A percentile compares a stretch with the other conserved stretches of the same genome.
Evolutionary conservation across 2,888 invertebrate species (phyloP).

Genomic region (Lydus trimaculatus): DNA sequence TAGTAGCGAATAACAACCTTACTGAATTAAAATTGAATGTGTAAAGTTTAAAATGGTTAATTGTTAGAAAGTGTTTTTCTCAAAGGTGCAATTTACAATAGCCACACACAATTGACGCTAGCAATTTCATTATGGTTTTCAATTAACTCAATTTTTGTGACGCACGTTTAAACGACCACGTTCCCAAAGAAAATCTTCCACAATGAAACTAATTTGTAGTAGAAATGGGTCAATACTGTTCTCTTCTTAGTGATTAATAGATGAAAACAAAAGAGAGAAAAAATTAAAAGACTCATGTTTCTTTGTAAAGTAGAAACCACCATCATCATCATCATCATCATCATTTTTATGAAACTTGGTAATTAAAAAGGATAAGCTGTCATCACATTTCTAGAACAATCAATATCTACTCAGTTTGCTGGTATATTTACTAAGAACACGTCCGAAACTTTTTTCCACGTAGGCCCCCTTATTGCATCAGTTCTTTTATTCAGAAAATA

Average conservation of each 20-base stretch:
- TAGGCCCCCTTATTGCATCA: not conserved
- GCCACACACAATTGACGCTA: conserved; percentile 32
- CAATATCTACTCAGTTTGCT: not conserved
- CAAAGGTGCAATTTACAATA: conserved; percentile 13
- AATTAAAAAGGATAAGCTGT: conserved; percentile 4
- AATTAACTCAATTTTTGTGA: conserved; percentile 54
- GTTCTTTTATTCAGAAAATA: conserved; percentile 7
- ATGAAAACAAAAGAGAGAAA: not conserved
- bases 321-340: not conserved
- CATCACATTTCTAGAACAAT: conserved; percentile 3
- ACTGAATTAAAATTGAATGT: not conserved
- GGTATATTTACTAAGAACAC: conserved; percentile 3
- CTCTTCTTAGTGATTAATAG: not conserved
- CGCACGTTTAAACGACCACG: conserved; percentile 43
- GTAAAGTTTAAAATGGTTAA: not conserved
- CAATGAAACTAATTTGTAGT: not conserved
- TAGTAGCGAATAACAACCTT: too few relatives aligned
- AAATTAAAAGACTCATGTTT: not conserved
- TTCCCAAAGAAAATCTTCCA: not conserved
- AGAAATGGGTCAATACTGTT: not conserved
- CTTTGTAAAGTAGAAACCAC: not conserved
- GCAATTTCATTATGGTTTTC: conserved; percentile 54
- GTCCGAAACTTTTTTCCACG: not conserved
- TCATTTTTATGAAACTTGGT: not conserved
- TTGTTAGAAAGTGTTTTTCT: not conserved